Base-by-base conservation (phyloP, 1,140 invertebrate species). In the Lepidurus arcticus region DNA sequence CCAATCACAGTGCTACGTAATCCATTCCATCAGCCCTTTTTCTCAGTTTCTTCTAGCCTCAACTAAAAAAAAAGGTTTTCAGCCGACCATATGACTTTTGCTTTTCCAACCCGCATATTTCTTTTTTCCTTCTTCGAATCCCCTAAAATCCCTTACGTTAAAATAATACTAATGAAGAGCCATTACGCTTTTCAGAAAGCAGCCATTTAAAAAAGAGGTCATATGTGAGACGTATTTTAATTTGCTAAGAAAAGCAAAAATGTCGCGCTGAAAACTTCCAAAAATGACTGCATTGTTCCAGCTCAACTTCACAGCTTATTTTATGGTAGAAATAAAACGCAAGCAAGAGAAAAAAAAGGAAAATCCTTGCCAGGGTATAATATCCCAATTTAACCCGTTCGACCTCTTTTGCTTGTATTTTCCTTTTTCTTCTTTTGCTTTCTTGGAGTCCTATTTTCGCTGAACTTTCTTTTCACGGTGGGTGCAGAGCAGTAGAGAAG, bases 21-120 rank as follows among this genome's bases (percentile, higher is more conserved):
- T 65, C 53, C 53, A 65, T 65, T 16, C 53, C 53, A 65, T 65
- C 53, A 65, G 53, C 53, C 21, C 53, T 65, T 65, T 65, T 65
- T 65, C 53, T 65, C 53, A 65, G 53, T 21, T 11, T 16, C 13
- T 65, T 65, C 53, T 21, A n/a, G 16, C 53, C 53, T n/a, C 4
- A 65, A 13, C 21, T 65, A 13, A 16, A 47, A 65, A 13, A 65
- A 65, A 65, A 21, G n/a, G 0, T 7, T 21, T 21, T 65, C 53
- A 1, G 53, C 13, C 34, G 34, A 34, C 34, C 34, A 34, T 34
- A 34, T 34, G 34, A 34, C 2, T 34, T 34, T 34, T 4, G 34
- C 34, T 34, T 34, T 4, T 34, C 0, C 34, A 34, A 0, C 53
- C n/a, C 53, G 53, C n/a, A 65, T 65, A 65, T 65, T 21, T 65